Percentiles rank a stretch among this genome's conserved stretches.
Evolutionary conservation across 1,140 invertebrate species (phyloP).

Genomic region (Lordiphosa stackelbergi): DNA sequence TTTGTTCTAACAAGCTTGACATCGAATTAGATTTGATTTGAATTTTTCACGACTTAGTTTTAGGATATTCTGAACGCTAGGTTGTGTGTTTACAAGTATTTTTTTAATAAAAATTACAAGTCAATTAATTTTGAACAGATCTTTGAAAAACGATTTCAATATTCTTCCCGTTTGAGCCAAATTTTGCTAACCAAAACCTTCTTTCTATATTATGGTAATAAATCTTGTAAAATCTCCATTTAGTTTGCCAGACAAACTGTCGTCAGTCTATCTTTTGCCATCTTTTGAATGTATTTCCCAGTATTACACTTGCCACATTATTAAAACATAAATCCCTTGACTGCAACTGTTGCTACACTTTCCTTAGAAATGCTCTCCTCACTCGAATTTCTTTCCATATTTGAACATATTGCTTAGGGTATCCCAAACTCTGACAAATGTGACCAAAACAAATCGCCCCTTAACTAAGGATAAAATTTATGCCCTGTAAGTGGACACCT

Average conservation of each 20-base stretch:
- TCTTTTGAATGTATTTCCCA: constrained; percentile 21
- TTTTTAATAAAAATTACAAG: too few relatives aligned
- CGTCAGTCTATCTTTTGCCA: constrained; percentile 8
- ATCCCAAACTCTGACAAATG: constrained; percentile 44
- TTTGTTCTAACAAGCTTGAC: too few relatives aligned
- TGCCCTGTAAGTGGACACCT: constrained; percentile 64
- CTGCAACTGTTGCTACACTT: constrained; percentile 46
- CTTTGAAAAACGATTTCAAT: too few relatives aligned
- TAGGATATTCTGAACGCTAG: too few relatives aligned
- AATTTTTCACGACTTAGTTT: too few relatives aligned
- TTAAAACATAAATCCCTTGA: constrained; percentile 37
- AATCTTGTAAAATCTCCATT: too few relatives aligned
- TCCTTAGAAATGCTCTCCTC: constrained; percentile 32
- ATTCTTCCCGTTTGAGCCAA: too few relatives aligned
- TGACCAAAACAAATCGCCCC: constrained; percentile 66
- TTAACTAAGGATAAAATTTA: constrained; percentile 32
- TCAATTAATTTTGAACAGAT: too few relatives aligned
- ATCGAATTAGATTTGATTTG: too few relatives aligned
- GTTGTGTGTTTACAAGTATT: too few relatives aligned
- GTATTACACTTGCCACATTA: constrained; percentile 33
- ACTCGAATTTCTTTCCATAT: constrained; percentile 49
- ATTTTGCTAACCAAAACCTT: too few relatives aligned
- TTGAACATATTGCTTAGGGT: constrained; percentile 27
- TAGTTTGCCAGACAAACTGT: constrained; percentile 41
- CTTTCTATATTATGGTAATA: too few relatives aligned